Evolutionary conservation across 1,140 invertebrate genomes (phyloP).

Genomic region (Zophobas morio): DNA sequence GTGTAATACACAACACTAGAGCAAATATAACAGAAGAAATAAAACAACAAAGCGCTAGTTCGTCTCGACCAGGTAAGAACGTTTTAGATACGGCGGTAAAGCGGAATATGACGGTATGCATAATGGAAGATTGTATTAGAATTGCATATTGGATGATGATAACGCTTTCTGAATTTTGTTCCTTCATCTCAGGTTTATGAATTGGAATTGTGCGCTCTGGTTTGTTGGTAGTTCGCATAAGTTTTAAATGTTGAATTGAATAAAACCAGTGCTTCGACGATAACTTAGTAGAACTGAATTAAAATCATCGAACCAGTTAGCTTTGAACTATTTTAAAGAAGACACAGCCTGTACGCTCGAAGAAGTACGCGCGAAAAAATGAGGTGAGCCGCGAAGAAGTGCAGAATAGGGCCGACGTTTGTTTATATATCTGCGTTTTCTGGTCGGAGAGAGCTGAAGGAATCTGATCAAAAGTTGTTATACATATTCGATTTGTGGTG

Average conservation of each 20-base stretch:
- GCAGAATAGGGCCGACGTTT: neutral
- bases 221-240: no score
- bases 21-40: neutral
- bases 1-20: conserved; percentile 17
- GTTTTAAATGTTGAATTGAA: no score
- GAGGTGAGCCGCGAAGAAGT: neutral
- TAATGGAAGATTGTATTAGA: conserved; percentile 9
- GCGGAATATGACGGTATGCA: conserved; percentile 10
- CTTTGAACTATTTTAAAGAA: no score
- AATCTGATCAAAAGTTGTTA: conserved; percentile 37
- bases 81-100: neutral
- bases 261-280: no score
- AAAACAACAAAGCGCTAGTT: neutral
- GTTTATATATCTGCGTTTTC: conserved; percentile 9
- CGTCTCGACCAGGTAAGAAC: neutral
- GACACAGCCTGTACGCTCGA: no score
- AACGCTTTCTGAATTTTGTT: conserved; percentile 4
- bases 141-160: conserved; percentile 13
- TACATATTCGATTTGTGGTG: conserved; percentile 42
- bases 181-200: neutral
- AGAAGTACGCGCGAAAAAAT: no score
- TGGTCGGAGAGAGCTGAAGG: neutral
- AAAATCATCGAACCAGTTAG: no score
- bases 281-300: no score
- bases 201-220: no score